A percentile compares a stretch with the other conserved stretches of the same genome.
Evolutionary conservation across 1,140 invertebrate species (phyloP).

Genomic region (Aphis craccivora): DNA sequence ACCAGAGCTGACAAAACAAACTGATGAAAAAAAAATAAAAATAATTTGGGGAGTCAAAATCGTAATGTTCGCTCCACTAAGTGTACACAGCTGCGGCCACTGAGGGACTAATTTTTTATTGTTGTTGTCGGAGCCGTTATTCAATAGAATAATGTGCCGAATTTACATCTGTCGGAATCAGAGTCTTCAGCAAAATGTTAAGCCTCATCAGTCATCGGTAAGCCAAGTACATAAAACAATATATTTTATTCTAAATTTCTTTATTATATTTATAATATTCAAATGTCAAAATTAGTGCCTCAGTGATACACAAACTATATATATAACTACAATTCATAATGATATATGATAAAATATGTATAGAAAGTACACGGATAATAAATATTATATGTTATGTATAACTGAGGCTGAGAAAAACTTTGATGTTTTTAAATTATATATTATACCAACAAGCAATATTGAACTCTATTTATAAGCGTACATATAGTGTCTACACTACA

Average conservation of each 20-base stretch:
- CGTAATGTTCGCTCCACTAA: not conserved
- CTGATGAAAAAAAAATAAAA: not conserved
- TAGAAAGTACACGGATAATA: no score
- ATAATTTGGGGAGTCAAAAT: not conserved
- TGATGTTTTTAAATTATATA: not conserved
- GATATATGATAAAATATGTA: not conserved
- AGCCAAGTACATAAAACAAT: not conserved
- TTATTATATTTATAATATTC: not conserved
- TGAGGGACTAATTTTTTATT: not conserved
- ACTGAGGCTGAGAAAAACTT: not conserved
- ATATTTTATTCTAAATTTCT: not conserved
- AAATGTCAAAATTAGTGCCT: not conserved
- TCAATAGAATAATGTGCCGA: not conserved
- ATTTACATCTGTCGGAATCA: not conserved
- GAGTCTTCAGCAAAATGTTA: not conserved
- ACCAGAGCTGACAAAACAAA: not conserved
- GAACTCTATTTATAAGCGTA: no score
- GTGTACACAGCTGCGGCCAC: not conserved
- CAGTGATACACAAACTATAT: not conserved
- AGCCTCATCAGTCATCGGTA: not conserved
- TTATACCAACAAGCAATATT: not conserved
- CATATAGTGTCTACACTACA: no score
- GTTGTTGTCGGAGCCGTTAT: not conserved
- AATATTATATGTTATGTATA: not conserved
- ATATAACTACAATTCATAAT: no score